Base-by-base conservation (phyloP, 2,797 vertebrate genomes). In the Schizopygopsis pylzovi region DNA sequence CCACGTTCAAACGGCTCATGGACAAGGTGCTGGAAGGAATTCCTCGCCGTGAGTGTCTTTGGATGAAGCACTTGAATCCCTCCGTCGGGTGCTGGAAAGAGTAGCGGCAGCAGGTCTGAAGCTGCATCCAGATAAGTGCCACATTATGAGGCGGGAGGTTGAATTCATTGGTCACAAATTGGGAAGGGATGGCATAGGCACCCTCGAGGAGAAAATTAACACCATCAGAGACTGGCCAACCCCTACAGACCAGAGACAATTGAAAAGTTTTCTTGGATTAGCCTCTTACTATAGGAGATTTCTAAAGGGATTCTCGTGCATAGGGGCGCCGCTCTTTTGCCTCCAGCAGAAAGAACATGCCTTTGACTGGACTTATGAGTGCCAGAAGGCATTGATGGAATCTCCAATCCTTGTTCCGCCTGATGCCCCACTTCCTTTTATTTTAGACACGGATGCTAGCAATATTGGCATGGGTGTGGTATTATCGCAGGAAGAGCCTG, bases 1-100 rank as follows among this genome's bases (percentile, higher is more conserved):
- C 12, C 1, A 76, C n/a, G 0, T 81, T 82, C 65, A 33, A 86
- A 43, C 5, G 71, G 12, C 78, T 76, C 12, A 86, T 86, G 70
- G 54, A 86, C 39, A 39, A 39, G 39, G 4, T 39, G 39, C 28
- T 86, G 20, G 18, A 70, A 28, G 37, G 52, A 61, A 45, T 76
- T 15, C 79, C 79, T 2, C 5, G 28, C 22, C 33, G 0, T 25
- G 45, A 79, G 6, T 79, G 39, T 47, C 52, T 81, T 25, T 79
- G 20, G 33, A 61, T 18, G 25, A 63, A 4, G 10, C 54, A 37
- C 7, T 47, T n/a, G 0, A 25, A 22, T 54, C 22, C 39, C 56
- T 70, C 1, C 2, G 6, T 16, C 10, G 6, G 20, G 76, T 79
- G 54, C 4, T 79, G 18, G 37, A 20, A 16, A 79, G 52, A 39